Evolutionary conservation across 2,113 vertebrate species (phyloP).

Genomic region (Acanthochromis polyacanthus): DNA sequence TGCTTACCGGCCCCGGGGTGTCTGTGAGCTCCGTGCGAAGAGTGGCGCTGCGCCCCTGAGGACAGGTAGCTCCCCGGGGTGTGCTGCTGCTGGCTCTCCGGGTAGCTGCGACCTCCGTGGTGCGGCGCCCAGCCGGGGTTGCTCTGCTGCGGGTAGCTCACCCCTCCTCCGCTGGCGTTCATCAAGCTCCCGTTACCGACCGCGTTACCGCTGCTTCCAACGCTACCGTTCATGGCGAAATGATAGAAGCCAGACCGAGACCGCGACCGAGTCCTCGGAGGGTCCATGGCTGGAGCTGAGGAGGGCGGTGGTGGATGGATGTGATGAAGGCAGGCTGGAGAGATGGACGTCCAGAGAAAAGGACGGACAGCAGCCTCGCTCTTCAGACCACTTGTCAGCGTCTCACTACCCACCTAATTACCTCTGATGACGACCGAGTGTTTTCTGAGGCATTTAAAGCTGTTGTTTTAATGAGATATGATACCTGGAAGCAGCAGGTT

Average conservation of each 20-base stretch:
- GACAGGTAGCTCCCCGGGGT: constrained; percentile 80
- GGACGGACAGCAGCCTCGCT: constrained; percentile 52
- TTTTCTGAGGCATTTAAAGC: constrained; percentile 68
- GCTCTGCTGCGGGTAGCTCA: constrained; percentile 80
- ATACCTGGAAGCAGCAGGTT: constrained; percentile 57
- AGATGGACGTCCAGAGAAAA: constrained; percentile 40
- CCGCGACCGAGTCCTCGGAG: constrained; percentile 87
- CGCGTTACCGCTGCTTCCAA: constrained; percentile 71
- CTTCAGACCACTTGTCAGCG: constrained; percentile 42
- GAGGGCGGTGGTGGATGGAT: constrained; percentile 76
- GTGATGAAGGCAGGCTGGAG: constrained; percentile 49
- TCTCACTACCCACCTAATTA: constrained; percentile 50
- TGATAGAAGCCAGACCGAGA: constrained; percentile 87
- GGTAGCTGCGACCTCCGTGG: constrained; percentile 80
- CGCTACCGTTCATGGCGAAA: constrained; percentile 76
- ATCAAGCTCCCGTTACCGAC: constrained; percentile 74
- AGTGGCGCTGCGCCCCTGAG: constrained; percentile 77
- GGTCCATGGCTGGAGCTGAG: constrained; percentile 80
- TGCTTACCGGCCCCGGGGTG: constrained; percentile 83
- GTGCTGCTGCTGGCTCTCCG: constrained; percentile 82
- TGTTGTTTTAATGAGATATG: constrained; percentile 5
- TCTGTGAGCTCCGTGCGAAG: constrained; percentile 80
- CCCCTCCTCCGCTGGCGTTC: constrained; percentile 73
- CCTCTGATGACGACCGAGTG: constrained; percentile 20
- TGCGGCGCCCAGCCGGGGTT: constrained; percentile 79